Evolutionary conservation across 2,797 vertebrate species (phyloP), one percentile per base, ranked within the genome.

Genomic region (Sebastes diploproa): DNA sequence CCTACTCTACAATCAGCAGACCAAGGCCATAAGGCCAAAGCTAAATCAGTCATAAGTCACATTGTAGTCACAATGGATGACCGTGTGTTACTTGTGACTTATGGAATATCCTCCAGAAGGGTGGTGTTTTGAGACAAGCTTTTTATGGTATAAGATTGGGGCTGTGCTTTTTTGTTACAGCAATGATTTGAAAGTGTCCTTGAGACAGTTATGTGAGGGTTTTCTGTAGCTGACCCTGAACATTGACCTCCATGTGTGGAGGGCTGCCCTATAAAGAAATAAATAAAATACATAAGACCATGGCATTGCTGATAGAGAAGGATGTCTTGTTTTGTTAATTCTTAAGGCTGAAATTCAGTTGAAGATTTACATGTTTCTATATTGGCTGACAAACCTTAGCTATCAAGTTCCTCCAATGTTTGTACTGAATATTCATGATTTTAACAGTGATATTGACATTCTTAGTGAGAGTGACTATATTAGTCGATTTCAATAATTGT

Each of bases 1-100:
- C 25, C 56, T 61, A 60, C 52, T 56, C 23, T 70, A 52, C 7
- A 61, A 58, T 72, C 77, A 85, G 30, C 64, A 77, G 68, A 76
- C 77, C 36, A 73, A 56, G 23, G 70, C 54, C 29, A 77, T 38
- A 36, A 70, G 22, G 67, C 54, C 32, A 77, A 36, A 70, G 70
- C 66, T 75, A 75, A 38, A 66, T 59, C 42, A 62, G 18, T 11
- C 50, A 52, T 13, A 68, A 50, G 75, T 90, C 72, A 88, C 78
- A 77, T 1, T 81, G 16, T 32, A 38, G 46, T 84, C 81, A 82
- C 65, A 54, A n/a, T 70, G 61, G 38, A 73, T 55, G 29, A 34
- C 66, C 59, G 23, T 9, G 2, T 69, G 34, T 58, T 42, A 56
- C 38, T 55, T 72, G 27, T 81, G 76, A 71, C 67, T 14, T 23